Conservation (phyloP, 2,888 invertebrate species). For the Nyleta sp. region DNA sequence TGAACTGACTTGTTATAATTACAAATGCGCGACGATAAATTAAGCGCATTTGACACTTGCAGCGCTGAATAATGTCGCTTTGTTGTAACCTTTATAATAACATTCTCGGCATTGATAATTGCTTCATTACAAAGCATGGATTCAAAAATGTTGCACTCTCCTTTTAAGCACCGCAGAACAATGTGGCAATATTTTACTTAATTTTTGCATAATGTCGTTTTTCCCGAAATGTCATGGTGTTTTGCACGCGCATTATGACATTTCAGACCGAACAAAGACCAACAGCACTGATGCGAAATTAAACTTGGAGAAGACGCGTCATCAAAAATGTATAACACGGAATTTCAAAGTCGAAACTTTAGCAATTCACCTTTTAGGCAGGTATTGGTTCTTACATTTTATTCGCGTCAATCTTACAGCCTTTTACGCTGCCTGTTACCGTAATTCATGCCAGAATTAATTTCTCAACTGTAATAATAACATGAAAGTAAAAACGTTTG, state of each 20-base stretch:
- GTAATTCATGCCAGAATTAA: slow-evolving; percentile 11
- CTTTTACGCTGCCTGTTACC: slow-evolving; percentile 1
- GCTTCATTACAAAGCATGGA: slow-evolving; percentile 18
- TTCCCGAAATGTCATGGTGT: slow-evolving; percentile 31
- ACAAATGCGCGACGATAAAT: slow-evolving; percentile 14
- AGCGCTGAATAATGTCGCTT: neutral
- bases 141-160: slow-evolving; percentile 21
- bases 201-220: slow-evolving; percentile 45
- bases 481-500: too few relatives aligned
- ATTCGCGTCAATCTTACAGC: slow-evolving; percentile 7
- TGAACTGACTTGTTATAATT: neutral
- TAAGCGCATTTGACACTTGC: neutral
- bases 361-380: slow-evolving; percentile 28
- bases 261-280: slow-evolving; percentile 43
- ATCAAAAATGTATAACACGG: slow-evolving; percentile 36
- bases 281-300: slow-evolving; percentile 29
- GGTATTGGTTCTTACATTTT: slow-evolving; percentile 19
- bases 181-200: slow-evolving; percentile 43
- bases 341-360: slow-evolving; percentile 38
- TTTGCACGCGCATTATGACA: slow-evolving; percentile 37
- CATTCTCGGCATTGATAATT: slow-evolving; percentile 20
- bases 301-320: slow-evolving; percentile 32
- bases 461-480: slow-evolving; percentile 5
- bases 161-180: slow-evolving; percentile 37
- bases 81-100: slow-evolving; percentile 14